phyloP scores from a whole-genome alignment of 2,888 invertebrate genomes.

The Ischnura elegans region DNA sequence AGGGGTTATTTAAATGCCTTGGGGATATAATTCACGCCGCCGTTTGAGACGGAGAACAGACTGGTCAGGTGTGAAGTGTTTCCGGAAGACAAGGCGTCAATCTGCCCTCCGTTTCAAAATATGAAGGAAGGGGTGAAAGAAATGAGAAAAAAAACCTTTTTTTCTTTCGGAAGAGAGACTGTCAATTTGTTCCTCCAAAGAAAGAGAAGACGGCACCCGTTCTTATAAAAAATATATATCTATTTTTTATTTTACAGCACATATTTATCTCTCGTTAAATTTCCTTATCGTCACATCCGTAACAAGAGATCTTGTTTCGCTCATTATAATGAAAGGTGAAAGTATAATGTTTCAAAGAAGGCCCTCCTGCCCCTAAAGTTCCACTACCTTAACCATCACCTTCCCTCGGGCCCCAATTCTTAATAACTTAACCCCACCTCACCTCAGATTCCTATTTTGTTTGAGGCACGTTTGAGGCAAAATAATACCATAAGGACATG shows the following conservation, averaged over 20 bases:
- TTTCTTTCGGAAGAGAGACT: neutral
- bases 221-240: neutral
- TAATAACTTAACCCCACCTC: too few species aligned
- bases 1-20: neutral
- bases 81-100: neutral
- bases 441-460: too few species aligned
- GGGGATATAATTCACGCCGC: neutral
- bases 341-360: neutral
- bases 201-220: neutral
- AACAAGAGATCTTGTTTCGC: constrained; percentile 17
- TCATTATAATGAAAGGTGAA: constrained; percentile 42
- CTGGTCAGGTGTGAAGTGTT: constrained; percentile 11
- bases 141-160: neutral
- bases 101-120: neutral
- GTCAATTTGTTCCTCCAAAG: neutral
- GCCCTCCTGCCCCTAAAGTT: neutral
- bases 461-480: too few species aligned
- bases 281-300: constrained; percentile 28
- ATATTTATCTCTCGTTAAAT: neutral
- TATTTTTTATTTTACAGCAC: neutral
- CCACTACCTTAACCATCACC: neutral
- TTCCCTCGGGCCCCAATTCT: neutral
- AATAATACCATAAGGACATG: too few species aligned
- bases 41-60: neutral
- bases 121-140: neutral